phyloP scores from a whole-genome alignment of 2,797 vertebrate species.

The Catamblyrhynchus diadema region DNA sequence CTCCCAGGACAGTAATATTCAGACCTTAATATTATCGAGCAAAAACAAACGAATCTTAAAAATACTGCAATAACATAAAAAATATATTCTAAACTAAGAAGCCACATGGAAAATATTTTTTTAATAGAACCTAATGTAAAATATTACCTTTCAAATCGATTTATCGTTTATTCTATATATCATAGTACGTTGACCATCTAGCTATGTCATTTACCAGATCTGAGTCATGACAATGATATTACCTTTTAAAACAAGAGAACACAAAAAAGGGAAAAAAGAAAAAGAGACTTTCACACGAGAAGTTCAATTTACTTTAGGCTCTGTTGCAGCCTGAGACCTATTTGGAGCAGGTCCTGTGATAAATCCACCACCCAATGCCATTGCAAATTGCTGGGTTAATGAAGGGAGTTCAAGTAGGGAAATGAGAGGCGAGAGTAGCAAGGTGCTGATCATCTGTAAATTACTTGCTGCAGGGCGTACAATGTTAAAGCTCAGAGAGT shows the following conservation, averaged over 20 bases:
- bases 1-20: not conserved
- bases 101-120: not conserved
- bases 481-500: not conserved
- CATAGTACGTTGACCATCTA: not conserved
- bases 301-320: not conserved
- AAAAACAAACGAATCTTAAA: not conserved
- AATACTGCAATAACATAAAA: not conserved
- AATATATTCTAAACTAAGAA: not conserved
- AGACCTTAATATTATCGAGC: not conserved
- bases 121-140: not conserved
- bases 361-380: not conserved
- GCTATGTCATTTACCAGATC: not conserved
- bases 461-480: not conserved
- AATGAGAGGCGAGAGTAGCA: not conserved
- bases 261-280: accelerated
- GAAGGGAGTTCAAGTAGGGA: conserved; percentile 32
- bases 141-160: not conserved
- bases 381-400: conserved; percentile 14
- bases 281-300: not conserved
- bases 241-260: not conserved
- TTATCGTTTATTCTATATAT: not conserved
- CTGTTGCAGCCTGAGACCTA: not conserved
- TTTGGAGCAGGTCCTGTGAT: not conserved
- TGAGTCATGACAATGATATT: not conserved
- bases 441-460: conserved; percentile 30